Base-by-base conservation (phyloP, 2,797 vertebrate genomes). In the Meriones psammophilus region DNA sequence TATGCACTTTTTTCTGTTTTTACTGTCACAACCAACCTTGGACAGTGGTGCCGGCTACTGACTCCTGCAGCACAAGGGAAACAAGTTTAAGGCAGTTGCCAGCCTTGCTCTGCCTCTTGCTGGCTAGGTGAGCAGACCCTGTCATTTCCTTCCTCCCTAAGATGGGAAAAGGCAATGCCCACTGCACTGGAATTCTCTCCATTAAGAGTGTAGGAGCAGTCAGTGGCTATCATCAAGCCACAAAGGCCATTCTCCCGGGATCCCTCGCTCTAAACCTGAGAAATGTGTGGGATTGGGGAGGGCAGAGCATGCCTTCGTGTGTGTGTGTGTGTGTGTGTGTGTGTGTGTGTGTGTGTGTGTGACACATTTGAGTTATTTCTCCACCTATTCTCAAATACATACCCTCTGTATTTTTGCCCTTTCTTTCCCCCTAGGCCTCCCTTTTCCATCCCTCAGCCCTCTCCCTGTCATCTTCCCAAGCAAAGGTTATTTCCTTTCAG, bases 11-110 rank as follows among this genome's bases (percentile, higher is more conserved):
- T n/a, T n/a, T 76, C 78, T 71, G 69, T 74, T 91, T 96, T 89
- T 68, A 92, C 26, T 58, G 86, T 94, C 58, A 92, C 18, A 88
- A 20, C 12, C 87, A 93, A 36, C 64, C 26, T 88, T 78, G 68
- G 54, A 78, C 56, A 92, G 88, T 73, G 69, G 22, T 17, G 24
- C 26, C 15, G 2, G 50, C 88, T 87, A 15, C 24, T 54, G 42
- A 69, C 73, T 69, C 68, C 60, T 42, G 54, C 5, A 73, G 14
- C 20, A 39, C 90, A 80, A 3, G 28, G 79, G 89, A 89, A 94
- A 68, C 36, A 86, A 18, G 58, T 33, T 73, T n/a, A n/a, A 69
- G 46, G 7, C 36, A 42, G 17, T 24, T 83, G 78, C 74, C 68
- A 74, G 68, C 15, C n/a, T 18, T 20, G 66, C 12, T 76, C 85